Conservation (phyloP, 2,113 vertebrate species). For the Steatornis caripensis region DNA sequence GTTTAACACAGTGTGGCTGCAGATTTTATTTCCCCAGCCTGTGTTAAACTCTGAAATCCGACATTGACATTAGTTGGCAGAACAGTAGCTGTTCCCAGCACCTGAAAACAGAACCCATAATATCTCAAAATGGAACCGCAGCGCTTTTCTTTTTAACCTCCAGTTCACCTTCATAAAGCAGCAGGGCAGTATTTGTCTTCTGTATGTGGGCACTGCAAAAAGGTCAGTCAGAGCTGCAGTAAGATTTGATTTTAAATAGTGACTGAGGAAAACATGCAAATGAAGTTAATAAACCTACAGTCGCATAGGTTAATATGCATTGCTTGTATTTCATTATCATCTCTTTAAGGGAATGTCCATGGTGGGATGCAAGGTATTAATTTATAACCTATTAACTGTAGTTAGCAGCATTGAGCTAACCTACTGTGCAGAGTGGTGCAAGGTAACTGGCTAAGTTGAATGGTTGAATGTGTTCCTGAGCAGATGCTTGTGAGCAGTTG, state of each 20-base stretch:
- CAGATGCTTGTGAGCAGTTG: not conserved
- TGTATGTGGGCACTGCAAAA: not conserved
- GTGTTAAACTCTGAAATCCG: not conserved
- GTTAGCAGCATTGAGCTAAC: not conserved
- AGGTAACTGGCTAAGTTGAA: not conserved
- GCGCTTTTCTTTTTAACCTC: not conserved
- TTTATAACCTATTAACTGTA: not conserved
- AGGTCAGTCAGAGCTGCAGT: not conserved
- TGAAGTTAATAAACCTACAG: not conserved
- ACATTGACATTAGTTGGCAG: not conserved
- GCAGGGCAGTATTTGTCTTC: not conserved
- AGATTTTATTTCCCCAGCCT: not conserved
- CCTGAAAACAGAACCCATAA: not conserved
- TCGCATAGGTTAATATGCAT: not conserved
- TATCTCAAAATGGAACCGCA: not conserved
- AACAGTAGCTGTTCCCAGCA: not conserved
- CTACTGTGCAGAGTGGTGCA: not conserved
- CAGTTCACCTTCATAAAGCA: not conserved
- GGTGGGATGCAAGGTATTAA: not conserved
- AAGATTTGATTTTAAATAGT: not conserved
- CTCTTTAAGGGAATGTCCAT: not conserved
- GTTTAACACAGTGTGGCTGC: not conserved
- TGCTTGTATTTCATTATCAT: not conserved
- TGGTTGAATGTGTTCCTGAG: not conserved
- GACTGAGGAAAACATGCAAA: not conserved